Base-by-base conservation (phyloP, 1,140 invertebrate species). In the Dysdera silvatica region DNA sequence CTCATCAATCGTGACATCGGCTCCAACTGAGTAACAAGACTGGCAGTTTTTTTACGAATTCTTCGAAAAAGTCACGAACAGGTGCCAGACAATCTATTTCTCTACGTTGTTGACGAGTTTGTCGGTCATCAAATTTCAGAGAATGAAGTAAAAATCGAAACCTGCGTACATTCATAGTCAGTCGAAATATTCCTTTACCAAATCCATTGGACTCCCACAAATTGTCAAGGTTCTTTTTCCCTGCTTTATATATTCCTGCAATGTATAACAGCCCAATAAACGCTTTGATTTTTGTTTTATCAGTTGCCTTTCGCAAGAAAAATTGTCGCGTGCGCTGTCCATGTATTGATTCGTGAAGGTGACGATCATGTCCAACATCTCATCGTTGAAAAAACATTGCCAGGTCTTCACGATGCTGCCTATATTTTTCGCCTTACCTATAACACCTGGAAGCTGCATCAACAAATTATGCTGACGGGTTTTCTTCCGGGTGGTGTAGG, bases 1-100 rank as follows among this genome's bases (percentile, higher is more conserved):
- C 70, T 82, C 79, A 72, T 81, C 80, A 23, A 64, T 49, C 33
- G 54, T 64, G 10, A 58, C 32, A 47, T 64, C 16, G 35, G 16
- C 3, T 24, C 40, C 53, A 23, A 53, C 1, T 2, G n/a, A 37
- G 23, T 56, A 63, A 20, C 18, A 23, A 4, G 14, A n/a, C 40
- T 43, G 14, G 61, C 67, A 67, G 47, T 67, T 67, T 41, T n/a
- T 28, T 23, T 18, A 68, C 32, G 64, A 67, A 68, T 20, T 40
- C 31, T 60, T 68, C 53, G 43, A 62, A 68, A 5, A 68, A 14
- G 14, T 67, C 37, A 45, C 65, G 68, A 29, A 63, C 58, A 40
- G 58, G 18, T 3, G 65, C 64, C 23, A 67, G 47, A 37, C 54
- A 37, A 41, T 55, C 37, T 0, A 40, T 2, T 2, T 55, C 31